Conservation (phyloP, 2,888 invertebrate species). For the Protodeltote pygarga region DNA sequence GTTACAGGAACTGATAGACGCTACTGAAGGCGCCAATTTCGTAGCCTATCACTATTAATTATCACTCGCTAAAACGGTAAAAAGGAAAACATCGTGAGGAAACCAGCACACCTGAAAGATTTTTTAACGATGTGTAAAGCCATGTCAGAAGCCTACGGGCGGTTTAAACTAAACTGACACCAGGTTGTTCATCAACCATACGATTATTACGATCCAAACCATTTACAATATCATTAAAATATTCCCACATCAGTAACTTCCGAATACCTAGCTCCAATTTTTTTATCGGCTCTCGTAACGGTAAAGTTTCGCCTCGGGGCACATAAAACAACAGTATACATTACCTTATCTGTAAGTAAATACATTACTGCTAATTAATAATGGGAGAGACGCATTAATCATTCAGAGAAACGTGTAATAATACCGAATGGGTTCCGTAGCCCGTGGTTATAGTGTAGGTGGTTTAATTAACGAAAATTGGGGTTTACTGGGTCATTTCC, state of each 20-base stretch:
- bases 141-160: no score
- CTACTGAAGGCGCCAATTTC: no score
- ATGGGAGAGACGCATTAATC: conserved; percentile 34
- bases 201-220: conserved; percentile 6
- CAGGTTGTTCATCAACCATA: no score
- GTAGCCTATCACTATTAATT: no score
- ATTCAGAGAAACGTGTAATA: conserved; percentile 25
- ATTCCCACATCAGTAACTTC: conserved; percentile 32
- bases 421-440: conserved; percentile 35
- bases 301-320: conserved; percentile 22
- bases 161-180: no score
- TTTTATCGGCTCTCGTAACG: conserved; percentile 33
- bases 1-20: no score
- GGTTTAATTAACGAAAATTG: conserved; percentile 3
- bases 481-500: not conserved
- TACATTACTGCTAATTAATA: conserved; percentile 49
- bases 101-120: no score
- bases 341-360: conserved; percentile 44
- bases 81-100: no score
- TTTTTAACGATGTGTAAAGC: no score
- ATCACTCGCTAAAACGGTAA: no score
- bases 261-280: conserved; percentile 12
- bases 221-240: conserved; percentile 36
- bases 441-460: no score
- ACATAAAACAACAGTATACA: conserved; percentile 29